Conservation (phyloP, 2,113 vertebrate species). For the Carettochelys insculpta region DNA sequence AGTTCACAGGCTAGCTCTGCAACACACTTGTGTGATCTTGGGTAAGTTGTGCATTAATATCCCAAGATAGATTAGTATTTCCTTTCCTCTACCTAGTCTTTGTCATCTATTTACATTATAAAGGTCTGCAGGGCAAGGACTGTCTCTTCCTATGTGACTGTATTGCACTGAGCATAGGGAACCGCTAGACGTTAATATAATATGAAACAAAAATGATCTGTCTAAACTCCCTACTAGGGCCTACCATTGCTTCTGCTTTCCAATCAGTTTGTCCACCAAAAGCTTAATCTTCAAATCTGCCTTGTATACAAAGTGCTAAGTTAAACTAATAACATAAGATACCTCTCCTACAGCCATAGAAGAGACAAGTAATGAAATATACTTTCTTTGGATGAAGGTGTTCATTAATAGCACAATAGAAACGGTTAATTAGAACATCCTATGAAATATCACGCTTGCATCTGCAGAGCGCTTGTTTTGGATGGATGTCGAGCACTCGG, state of each 20-base stretch:
- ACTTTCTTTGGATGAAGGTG: not conserved
- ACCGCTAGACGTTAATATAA: not conserved
- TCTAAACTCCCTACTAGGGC: not conserved
- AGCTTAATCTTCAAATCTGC: not conserved
- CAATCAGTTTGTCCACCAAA: not conserved
- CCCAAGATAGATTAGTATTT: not conserved
- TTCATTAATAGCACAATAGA: fast-evolving
- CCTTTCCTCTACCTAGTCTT: not conserved
- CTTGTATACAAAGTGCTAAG: not conserved
- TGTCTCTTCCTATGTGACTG: not conserved
- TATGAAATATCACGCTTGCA: not conserved
- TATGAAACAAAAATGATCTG: not conserved
- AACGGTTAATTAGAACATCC: not conserved
- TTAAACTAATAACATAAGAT: not conserved
- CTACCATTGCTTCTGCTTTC: not conserved
- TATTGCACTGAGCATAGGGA: not conserved
- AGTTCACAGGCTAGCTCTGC: not conserved
- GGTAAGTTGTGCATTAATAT: not conserved
- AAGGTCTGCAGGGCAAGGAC: not conserved
- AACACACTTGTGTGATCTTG: not conserved
- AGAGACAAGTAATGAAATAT: not conserved
- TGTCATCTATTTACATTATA: not conserved
- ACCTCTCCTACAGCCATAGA: not conserved
- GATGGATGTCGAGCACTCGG: not conserved
- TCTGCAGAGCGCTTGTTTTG: not conserved